These are phyloP conservation scores for Pocota personata DNA, from an alignment of 2,888 invertebrate genomes.

Conservation along the genomic window DNA sequence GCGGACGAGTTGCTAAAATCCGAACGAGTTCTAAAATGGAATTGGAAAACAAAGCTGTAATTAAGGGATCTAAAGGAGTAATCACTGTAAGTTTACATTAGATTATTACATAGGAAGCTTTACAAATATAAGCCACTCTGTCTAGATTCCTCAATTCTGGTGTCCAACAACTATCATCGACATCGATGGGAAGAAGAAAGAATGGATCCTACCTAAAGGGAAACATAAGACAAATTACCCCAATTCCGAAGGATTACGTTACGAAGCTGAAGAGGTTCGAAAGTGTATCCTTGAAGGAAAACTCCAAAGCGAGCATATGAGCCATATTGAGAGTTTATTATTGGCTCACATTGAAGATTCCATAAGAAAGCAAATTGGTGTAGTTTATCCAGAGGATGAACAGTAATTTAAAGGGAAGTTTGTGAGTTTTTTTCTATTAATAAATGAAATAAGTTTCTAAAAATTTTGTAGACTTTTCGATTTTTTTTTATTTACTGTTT, in stretches of 20 bases:
- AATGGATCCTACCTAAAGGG: slow-evolving; percentile 87
- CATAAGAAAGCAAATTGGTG: slow-evolving; percentile 88
- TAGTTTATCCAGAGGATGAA: slow-evolving; percentile 82
- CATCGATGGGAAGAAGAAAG: slow-evolving; percentile 86
- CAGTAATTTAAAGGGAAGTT: neutral
- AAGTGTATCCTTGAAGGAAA: slow-evolving; percentile 86
- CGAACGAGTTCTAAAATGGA: slow-evolving; percentile 76
- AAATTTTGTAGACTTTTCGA: neutral
- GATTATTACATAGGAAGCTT: neutral
- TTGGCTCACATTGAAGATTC: slow-evolving; percentile 89
- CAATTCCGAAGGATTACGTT: slow-evolving; percentile 90
- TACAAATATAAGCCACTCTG: slow-evolving; percentile 65
- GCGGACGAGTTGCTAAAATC: slow-evolving; percentile 78
- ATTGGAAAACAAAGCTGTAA: slow-evolving; percentile 79
- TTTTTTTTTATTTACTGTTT: too few relatives aligned
- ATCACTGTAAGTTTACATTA: slow-evolving; percentile 78
- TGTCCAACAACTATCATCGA: slow-evolving; percentile 87
- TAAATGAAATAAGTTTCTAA: slow-evolving; percentile 18
- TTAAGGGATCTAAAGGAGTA: slow-evolving; percentile 81
- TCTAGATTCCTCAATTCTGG: slow-evolving; percentile 87
- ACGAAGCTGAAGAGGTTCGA: slow-evolving; percentile 91
- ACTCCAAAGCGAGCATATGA: slow-evolving; percentile 87
- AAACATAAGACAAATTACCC: slow-evolving; percentile 85
- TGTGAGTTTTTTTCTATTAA: neutral
- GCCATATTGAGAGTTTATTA: slow-evolving; percentile 87